Percentiles rank a stretch among this genome's conserved stretches.
phyloP scores from a whole-genome alignment of 2,113 vertebrate genomes.

The Brachionichthys hirsutus region DNA sequence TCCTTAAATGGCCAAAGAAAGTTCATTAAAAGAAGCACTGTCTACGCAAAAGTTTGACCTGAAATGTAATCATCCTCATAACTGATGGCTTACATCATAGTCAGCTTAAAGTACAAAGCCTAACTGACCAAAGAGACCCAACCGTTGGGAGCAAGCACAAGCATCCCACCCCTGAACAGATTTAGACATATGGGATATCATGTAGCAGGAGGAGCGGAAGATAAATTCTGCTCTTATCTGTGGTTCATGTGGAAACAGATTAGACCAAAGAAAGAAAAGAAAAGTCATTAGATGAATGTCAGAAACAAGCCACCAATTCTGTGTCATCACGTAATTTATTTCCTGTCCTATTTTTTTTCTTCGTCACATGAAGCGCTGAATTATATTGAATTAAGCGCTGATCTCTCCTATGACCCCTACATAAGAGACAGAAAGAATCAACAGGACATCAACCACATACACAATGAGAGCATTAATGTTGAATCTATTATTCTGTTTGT shows the following conservation, averaged over 20 bases:
- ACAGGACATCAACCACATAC: neutral
- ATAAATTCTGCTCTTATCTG: conserved; percentile 39
- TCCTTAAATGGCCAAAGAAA: neutral
- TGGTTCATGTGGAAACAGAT: conserved; percentile 36
- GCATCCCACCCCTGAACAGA: conserved; percentile 32
- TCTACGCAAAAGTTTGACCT: neutral
- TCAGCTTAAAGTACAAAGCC: conserved; percentile 34
- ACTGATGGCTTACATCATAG: conserved; percentile 35
- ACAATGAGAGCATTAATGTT: neutral
- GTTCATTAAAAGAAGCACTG: neutral
- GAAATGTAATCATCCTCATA: conserved; percentile 30
- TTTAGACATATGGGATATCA: conserved; percentile 42
- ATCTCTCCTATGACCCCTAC: neutral
- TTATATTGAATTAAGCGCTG: too few relatives aligned
- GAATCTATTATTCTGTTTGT: neutral
- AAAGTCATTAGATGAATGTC: conserved; percentile 11
- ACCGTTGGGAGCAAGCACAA: conserved; percentile 31
- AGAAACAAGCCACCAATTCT: neutral
- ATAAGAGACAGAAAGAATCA: neutral
- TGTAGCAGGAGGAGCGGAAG: conserved; percentile 17
- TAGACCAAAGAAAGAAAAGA: conserved; percentile 24
- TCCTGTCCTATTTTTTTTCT: too few relatives aligned
- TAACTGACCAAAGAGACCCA: conserved; percentile 12
- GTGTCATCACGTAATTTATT: conserved; percentile 1
- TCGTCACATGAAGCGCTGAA: too few relatives aligned